These are phyloP conservation scores for Gasterosteus aculeatus DNA, from an alignment of 2,113 vertebrate genomes.

Conservation along the genomic window DNA sequence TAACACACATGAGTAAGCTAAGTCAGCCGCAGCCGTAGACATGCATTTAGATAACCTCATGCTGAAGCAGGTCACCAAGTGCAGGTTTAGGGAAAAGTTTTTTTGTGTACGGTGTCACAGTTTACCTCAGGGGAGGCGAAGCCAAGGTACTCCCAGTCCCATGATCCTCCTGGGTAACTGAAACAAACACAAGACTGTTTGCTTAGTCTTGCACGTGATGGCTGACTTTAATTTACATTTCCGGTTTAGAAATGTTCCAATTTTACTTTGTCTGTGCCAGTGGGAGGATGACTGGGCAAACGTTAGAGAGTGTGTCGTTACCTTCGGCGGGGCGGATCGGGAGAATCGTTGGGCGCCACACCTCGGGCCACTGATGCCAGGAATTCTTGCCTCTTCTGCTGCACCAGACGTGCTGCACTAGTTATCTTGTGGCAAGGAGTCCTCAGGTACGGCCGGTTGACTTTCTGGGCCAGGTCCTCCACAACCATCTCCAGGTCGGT, in stretches of 20 bases:
- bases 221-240: neutral
- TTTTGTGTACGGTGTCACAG: neutral
- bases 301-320: constrained; percentile 52
- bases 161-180: constrained; percentile 97
- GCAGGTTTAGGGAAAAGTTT: constrained; percentile 27
- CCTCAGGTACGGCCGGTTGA: constrained; percentile 97
- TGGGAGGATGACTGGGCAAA: neutral
- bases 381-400: constrained; percentile 98
- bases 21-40: constrained; percentile 46
- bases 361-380: constrained; percentile 95
- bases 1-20: constrained; percentile 62
- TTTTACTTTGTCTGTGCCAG: neutral
- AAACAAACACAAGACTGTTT: constrained; percentile 37
- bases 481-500: constrained; percentile 99
- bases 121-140: constrained; percentile 97
- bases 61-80: constrained; percentile 16
- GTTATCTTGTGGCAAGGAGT: constrained; percentile 98
- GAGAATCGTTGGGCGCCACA: constrained; percentile 96
- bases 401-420: constrained; percentile 93
- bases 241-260: neutral
- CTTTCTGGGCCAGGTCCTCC: constrained; percentile 98
- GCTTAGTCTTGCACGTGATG: neutral
- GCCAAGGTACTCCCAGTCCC: constrained; percentile 99
- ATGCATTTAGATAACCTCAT: constrained; percentile 33
- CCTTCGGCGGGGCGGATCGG: constrained; percentile 93